Evolutionary conservation across 2,797 vertebrate genomes (phyloP), one percentile per base, ranked within the genome.

Genomic region (Sus cebifrons): DNA sequence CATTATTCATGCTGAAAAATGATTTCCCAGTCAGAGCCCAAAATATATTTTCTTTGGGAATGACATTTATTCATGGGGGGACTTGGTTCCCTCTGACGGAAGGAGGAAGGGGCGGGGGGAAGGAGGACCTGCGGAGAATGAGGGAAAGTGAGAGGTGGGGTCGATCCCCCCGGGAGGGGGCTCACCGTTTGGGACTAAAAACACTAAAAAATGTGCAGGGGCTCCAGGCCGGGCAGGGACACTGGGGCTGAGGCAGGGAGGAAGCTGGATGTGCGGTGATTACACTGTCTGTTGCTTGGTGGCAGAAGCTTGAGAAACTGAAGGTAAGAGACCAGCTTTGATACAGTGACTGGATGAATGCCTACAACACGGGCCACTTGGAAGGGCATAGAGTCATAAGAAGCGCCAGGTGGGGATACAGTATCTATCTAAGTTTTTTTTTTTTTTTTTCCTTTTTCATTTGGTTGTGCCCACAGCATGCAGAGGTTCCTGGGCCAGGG

Each of bases 41-140:
- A 79, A 93, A 49, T 62, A 20, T 93, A 56, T 97, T 97, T 97
- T 94, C 86, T 71, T 96, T 96, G 84, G 96, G 96, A 96, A 70
- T 64, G 84, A 60, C n/a, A 70, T 17, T 77, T 77, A 68, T 75
- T 95, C 79, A 23, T 20, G 56, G 18, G 67, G 17, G 81, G 40
- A 62, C 90, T 95, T 32, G 15, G 78, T 92, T 82, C 44, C 36
- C 67, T 91, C 65, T 73, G 60, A 93, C 36, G 44, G 23, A 67
- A 75, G 56, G 62, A 94, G 73, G 77, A 60, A 86, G 29, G 16
- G 16, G 36, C 3, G 36, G 23, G 21, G 56, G 75, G 20, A 54
- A 67, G 83, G 73, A 87, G 54, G 40, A 75, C 12, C 82, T 77
- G 13, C 1, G 25, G 78, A n/a, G 62, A 40, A 65, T 1, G 65